These are phyloP conservation scores for Anthonomus grandis DNA, from an alignment of 1,140 invertebrate species.

Conservation along the genomic window DNA sequence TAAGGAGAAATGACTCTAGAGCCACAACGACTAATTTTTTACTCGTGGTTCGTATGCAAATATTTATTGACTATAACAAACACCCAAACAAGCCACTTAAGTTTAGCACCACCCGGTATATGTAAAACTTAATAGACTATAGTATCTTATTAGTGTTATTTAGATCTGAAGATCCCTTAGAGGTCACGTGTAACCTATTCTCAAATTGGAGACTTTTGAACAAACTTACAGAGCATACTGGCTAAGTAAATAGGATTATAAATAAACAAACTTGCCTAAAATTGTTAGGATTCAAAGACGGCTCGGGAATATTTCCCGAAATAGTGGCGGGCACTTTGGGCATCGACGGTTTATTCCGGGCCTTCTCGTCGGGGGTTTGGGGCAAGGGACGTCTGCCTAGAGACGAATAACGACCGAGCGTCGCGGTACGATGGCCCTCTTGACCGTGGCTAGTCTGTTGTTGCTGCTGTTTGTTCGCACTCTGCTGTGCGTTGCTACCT, in stretches of 20 bases:
- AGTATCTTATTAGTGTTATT: too few relatives aligned
- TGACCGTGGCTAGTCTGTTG: conserved; percentile 21
- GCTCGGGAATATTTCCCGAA: conserved; percentile 39
- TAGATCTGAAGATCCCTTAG: too few relatives aligned
- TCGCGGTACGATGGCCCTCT: conserved; percentile 40
- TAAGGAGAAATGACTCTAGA: too few relatives aligned
- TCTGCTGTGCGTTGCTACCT: conserved; percentile 19
- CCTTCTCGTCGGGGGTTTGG: conserved; percentile 47
- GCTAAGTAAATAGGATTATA: conserved; percentile 1
- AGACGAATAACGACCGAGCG: conserved; percentile 46
- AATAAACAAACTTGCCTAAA: conserved; percentile 27
- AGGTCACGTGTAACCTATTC: too few relatives aligned
- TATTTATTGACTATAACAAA: too few relatives aligned
- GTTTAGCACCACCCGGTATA: too few relatives aligned
- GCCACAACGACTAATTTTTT: too few relatives aligned
- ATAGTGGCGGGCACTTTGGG: conserved; percentile 45
- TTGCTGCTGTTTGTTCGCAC: conserved; percentile 24
- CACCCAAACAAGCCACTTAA: too few relatives aligned
- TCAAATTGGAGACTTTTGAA: too few relatives aligned
- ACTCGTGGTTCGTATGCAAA: too few relatives aligned
- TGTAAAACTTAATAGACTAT: too few relatives aligned
- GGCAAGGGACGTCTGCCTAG: conserved; percentile 47
- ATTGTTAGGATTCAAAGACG: conserved; percentile 45
- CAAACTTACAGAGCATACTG: too few relatives aligned
- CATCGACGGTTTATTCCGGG: conserved; percentile 42